A percentile compares a stretch with the other conserved stretches of the same genome.
Evolutionary conservation across 2,888 invertebrate genomes (phyloP).

Genomic region (Bembecia ichneumoniformis): DNA sequence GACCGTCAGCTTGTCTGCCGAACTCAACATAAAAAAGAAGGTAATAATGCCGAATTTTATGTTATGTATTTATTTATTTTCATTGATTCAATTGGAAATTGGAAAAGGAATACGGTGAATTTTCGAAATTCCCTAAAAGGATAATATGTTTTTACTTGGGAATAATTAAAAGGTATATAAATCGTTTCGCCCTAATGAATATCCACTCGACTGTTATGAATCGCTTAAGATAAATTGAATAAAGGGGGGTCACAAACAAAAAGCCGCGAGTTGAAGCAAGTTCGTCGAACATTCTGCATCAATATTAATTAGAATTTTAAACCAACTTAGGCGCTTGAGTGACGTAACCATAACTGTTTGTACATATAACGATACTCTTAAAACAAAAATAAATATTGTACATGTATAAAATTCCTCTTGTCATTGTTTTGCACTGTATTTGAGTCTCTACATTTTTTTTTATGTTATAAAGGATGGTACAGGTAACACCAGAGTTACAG

Average conservation of each 20-base stretch:
- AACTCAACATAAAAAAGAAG: too few species aligned
- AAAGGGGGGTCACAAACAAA: constrained; percentile 1
- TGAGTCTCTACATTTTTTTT: too few species aligned
- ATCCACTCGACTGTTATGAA: constrained; percentile 2
- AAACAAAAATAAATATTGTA: neutral
- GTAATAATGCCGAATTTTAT: too few species aligned
- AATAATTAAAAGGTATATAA: neutral
- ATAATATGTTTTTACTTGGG: neutral
- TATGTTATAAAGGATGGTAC: too few species aligned
- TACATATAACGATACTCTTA: constrained; percentile 6
- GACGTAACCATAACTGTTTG: constrained; percentile 7
- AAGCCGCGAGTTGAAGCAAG: constrained; percentile 4
- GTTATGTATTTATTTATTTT: too few species aligned
- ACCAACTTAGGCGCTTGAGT: constrained; percentile 9
- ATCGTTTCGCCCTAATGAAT: constrained; percentile 1
- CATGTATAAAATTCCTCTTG: neutral
- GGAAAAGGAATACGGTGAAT: too few species aligned
- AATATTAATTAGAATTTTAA: constrained; percentile 15
- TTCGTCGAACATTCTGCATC: constrained; percentile 7
- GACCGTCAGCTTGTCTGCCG: too few species aligned
- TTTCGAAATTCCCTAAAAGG: too few species aligned
- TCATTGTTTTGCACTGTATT: too few species aligned
- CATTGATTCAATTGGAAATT: too few species aligned
- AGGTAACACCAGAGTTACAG: too few species aligned
- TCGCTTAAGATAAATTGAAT: constrained; percentile 2